Evolutionary conservation across 2,113 vertebrate species (phyloP), one percentile per base, ranked within the genome.

Genomic region (Eulacestoma nigropectus): DNA sequence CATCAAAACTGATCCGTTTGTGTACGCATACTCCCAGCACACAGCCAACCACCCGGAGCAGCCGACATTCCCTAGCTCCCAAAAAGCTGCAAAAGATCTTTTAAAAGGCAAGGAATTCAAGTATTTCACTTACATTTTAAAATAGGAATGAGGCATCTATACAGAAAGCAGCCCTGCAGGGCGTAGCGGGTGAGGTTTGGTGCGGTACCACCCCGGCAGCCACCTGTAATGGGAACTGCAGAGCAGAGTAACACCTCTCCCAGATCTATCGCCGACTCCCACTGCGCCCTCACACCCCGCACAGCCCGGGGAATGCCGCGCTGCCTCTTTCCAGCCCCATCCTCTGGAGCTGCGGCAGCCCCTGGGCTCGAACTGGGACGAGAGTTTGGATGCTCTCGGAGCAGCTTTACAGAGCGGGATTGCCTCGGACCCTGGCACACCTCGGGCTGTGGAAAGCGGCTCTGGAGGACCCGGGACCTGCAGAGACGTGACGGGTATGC

Each of bases 81-180:
- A 10, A 89, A 89, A 77, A 57, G 8, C 73, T 30, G 26, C 22
- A 16, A 22, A 56, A 52, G 25, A n/a, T 6, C 37, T 64, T 74
- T 17, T 25, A 19, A 35, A 89, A 89, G 12, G 41, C 64, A 53
- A 14, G 2, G 22, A 47, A 62, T 6, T 44, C 9, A 7, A 30
- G 10, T 26, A 7, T 37, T 68, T 27, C 44, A 2, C 50, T 50
- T 39, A 26, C 4, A 9, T 30, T 69, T 65, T n/a, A 13, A 62
- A 72, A 44, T 0, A 44, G 30, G 6, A 56, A 56, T 0, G 1
- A 77, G 30, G 41, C 6, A 11, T 0, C 8, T 3, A 13, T 0
- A 17, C 19, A 4, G 32, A 42, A 19, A 52, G 63, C 44, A 60
- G 57, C 44, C 53, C 25, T 2, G 7, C 3, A 12, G 35, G n/a